A percentile compares a stretch with the other conserved stretches of the same genome.
phyloP scores from a whole-genome alignment of 1,140 invertebrate genomes.

The Drosophila littoralis region DNA sequence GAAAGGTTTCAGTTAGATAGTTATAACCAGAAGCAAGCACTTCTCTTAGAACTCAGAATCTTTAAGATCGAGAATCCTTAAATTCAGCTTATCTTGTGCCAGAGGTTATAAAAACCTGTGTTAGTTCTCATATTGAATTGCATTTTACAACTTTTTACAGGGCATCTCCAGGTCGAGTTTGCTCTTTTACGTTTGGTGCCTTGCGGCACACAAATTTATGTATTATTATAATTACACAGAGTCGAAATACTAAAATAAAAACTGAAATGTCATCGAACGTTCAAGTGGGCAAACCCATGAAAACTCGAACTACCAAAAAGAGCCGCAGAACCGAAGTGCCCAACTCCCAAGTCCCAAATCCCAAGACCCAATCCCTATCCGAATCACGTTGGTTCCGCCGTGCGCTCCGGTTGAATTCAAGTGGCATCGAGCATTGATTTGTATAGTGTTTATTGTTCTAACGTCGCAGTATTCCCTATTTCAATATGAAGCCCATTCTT shows the following conservation, averaged over 20 bases:
- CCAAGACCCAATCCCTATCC: conserved; percentile 8
- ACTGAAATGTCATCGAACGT: conserved; percentile 81
- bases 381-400: not conserved
- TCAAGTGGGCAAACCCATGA: conserved; percentile 62
- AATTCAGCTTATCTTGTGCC: too few relatives aligned
- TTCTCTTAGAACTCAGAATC: too few relatives aligned
- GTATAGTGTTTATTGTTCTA: conserved; percentile 78
- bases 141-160: not conserved
- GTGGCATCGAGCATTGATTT: conserved; percentile 64
- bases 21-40: too few relatives aligned
- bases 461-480: conserved; percentile 41
- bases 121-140: not conserved
- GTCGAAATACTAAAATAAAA: conserved; percentile 53
- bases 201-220: conserved; percentile 69
- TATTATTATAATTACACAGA: conserved; percentile 74
- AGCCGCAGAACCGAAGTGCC: conserved; percentile 1
- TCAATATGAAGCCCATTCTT: conserved; percentile 6
- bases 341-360: conserved; percentile 9
- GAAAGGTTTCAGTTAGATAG: too few relatives aligned
- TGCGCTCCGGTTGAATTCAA: conserved; percentile 37
- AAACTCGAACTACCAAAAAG: not conserved
- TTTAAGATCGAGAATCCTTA: too few relatives aligned
- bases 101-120: too few relatives aligned
- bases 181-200: conserved; percentile 11
- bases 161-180: not conserved